Conservation (phyloP, 2,888 invertebrate genomes). For the Torymus aiolomorphi region DNA sequence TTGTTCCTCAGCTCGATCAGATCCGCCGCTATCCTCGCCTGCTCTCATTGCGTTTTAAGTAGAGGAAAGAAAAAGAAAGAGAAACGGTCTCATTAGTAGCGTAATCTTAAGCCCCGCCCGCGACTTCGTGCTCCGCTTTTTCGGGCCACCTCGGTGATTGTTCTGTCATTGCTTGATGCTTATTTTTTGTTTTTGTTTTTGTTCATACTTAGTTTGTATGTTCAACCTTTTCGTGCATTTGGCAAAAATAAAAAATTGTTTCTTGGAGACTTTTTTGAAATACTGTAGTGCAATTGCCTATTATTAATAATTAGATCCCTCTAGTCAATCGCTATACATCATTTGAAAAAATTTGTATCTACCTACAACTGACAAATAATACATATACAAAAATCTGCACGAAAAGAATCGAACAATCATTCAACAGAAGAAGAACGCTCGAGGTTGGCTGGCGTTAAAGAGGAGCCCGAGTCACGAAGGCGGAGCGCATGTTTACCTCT, state of each 20-base stretch:
- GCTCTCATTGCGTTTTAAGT: constrained; percentile 70
- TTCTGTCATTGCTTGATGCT: too few species aligned
- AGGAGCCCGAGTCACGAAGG: constrained; percentile 44
- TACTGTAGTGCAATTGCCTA: too few species aligned
- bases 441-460: constrained; percentile 31
- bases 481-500: constrained; percentile 85
- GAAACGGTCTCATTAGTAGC: constrained; percentile 66
- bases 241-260: too few species aligned
- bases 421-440: not conserved
- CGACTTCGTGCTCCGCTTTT: constrained; percentile 55
- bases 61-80: constrained; percentile 71
- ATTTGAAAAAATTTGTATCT: constrained; percentile 3
- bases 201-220: too few species aligned
- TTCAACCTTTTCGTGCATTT: too few species aligned
- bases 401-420: too few species aligned
- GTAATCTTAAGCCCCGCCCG: constrained; percentile 63
- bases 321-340: not conserved
- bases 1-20: constrained; percentile 97
- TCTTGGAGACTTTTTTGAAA: too few species aligned
- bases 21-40: constrained; percentile 93
- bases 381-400: too few species aligned
- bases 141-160: constrained; percentile 13
- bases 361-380: not conserved
- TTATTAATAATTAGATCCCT: too few species aligned
- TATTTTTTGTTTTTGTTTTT: not conserved